These are phyloP conservation scores for Clitarchus hookeri DNA, from an alignment of 2,888 invertebrate species.

Conservation along the genomic window DNA sequence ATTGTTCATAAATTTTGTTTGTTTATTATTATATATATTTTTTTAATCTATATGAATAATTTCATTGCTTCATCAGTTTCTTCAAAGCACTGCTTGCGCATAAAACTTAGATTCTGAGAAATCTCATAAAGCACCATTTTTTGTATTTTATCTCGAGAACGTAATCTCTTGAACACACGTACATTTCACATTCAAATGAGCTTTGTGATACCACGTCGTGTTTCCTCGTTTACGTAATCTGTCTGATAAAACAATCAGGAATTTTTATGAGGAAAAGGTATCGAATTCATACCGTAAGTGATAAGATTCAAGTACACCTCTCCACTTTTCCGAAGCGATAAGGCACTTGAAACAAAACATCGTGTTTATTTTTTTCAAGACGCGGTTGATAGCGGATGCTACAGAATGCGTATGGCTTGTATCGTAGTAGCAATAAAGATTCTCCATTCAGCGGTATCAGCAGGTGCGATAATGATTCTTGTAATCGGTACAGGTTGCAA, in stretches of 20 bases:
- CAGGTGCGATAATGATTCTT: neutral
- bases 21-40: too few species aligned
- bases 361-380: neutral
- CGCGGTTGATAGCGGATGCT: neutral
- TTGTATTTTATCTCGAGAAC: neutral
- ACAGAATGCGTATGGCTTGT: neutral
- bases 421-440: neutral
- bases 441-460: too few species aligned
- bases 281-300: neutral
- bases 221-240: neutral
- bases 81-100: too few species aligned
- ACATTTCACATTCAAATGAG: constrained; percentile 5
- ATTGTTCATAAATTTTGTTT: too few species aligned
- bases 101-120: neutral
- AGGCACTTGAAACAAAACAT: neutral
- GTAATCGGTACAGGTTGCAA: neutral
- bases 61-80: too few species aligned
- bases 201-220: neutral
- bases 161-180: neutral
- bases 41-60: too few species aligned
- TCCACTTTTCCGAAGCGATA: neutral
- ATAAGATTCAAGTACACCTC: neutral
- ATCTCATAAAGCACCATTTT: neutral
- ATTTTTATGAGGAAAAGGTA: constrained; percentile 9
- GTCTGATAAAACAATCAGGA: neutral